Evolutionary conservation across 2,113 vertebrate genomes (phyloP).

Genomic region (Megalops atlanticus): DNA sequence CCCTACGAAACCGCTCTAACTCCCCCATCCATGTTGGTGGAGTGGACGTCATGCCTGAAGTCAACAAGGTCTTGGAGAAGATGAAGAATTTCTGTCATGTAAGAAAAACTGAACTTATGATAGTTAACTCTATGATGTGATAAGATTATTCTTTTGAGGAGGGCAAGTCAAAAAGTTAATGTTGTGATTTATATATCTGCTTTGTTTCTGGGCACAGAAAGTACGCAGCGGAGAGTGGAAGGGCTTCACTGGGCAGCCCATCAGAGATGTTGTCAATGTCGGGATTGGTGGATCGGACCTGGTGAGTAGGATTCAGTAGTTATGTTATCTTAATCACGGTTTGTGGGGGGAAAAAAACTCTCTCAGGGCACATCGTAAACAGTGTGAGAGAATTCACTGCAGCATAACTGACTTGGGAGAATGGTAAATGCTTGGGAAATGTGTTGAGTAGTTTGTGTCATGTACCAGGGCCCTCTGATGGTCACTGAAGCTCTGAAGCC

Average conservation of each 20-base stretch:
- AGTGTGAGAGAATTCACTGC: neutral
- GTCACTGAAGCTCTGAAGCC: slow-evolving; percentile 94
- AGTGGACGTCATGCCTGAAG: slow-evolving; percentile 92
- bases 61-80: slow-evolving; percentile 92
- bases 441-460: slow-evolving; percentile 6
- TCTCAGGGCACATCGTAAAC: neutral
- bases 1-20: slow-evolving; percentile 91
- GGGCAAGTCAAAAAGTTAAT: neutral
- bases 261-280: slow-evolving; percentile 92
- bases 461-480: slow-evolving; percentile 89
- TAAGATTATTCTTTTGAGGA: neutral
- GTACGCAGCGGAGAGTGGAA: slow-evolving; percentile 94
- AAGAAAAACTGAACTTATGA: slow-evolving; percentile 28
- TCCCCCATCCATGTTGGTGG: slow-evolving; percentile 81
- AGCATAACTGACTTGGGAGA: slow-evolving; percentile 2
- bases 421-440: neutral
- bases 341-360: neutral
- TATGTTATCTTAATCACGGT: neutral
- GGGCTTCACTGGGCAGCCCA: slow-evolving; percentile 88
- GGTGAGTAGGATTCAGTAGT: slow-evolving; percentile 69
- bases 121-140: neutral
- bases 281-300: slow-evolving; percentile 96
- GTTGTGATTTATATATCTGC: neutral
- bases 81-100: slow-evolving; percentile 96
- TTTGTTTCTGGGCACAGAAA: slow-evolving; percentile 63